Percentiles rank a stretch among this genome's conserved stretches.
Conservation (phyloP, 2,797 vertebrate species). For the Fringilla coelebs region DNA sequence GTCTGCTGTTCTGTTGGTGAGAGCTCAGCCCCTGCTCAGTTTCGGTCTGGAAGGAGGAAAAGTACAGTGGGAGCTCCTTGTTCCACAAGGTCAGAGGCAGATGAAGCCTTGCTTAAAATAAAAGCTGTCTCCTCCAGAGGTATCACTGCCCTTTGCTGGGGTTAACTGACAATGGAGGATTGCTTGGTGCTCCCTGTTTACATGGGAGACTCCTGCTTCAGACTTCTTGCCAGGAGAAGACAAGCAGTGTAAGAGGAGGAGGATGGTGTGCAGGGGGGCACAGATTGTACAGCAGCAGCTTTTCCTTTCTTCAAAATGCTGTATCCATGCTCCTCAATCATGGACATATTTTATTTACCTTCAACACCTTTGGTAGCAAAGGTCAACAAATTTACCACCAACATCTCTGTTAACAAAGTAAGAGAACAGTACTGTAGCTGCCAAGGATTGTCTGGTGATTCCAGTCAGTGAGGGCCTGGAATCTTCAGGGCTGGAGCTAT, state of each 20-base stretch:
- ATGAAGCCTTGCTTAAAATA: background rate
- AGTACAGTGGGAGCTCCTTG: background rate
- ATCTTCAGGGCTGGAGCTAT: background rate
- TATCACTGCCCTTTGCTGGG: background rate
- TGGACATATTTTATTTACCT: fast-evolving
- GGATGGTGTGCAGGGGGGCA: background rate
- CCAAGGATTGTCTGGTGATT: background rate
- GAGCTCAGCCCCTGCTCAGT: background rate
- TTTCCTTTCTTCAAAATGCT: background rate
- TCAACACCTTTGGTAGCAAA: background rate
- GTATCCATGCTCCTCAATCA: background rate
- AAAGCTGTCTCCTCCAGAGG: background rate
- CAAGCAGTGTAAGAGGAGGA: background rate
- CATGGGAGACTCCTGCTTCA: background rate
- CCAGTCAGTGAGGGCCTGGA: background rate
- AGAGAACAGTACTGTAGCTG: background rate
- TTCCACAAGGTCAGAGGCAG: background rate
- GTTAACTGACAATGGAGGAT: background rate
- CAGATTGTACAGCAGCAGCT: background rate
- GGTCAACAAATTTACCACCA: background rate
- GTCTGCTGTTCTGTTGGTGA: background rate
- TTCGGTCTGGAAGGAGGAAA: background rate
- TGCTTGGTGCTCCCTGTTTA: background rate
- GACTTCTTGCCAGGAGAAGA: background rate
- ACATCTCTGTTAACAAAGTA: background rate